Evolutionary conservation across 2,888 invertebrate species (phyloP), one percentile per base, ranked within the genome.

Genomic region (Eupithecia abbreviata): DNA sequence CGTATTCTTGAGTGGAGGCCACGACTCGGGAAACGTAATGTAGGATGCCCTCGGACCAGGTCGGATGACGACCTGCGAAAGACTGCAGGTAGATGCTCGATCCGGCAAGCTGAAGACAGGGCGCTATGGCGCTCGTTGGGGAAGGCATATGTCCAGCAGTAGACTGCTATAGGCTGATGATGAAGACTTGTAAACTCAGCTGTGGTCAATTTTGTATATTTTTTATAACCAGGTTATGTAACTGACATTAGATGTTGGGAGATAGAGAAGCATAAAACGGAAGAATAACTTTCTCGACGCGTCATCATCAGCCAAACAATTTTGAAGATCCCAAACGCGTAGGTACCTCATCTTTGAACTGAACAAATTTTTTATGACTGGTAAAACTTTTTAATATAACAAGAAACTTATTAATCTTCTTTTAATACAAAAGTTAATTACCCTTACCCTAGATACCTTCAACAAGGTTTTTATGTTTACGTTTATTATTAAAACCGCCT

Each of bases 401-500:
- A 12, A 18, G 30, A 18, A 62, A 62, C 62, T 62, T 62, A 10
- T 62, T 30, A 12, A 62, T 62, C 62, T 30, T 62, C 10, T 30
- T 30, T 12, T 58, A 18, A 62, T 30, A 62, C 30, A 62, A 62
- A 62, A 62, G 18, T 58, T 10, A 58, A 58, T 58, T n/a, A 55
- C n/a, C 47, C 82, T 83, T 83, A 82, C 83, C 18, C n/a, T 12
- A 30, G 10, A 13, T 42, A 66, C 66, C 13, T 66, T 66, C 15
- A 15, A 15, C 7, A 42, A 42, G 13, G 85, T 85, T 88, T 89
- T 88, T 88, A 89, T 89, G 86, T 85, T 81, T 82, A 80, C 80
- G 79, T 79, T 82, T 85, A 85, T 90, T 89, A 90, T 90, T 90
- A 62, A 90, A 90, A 88, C 86, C 80, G 43, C 80, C 79, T 75